A percentile compares a stretch with the other conserved stretches of the same genome.
phyloP scores from a whole-genome alignment of 2,888 invertebrate genomes.

The Parascotia fuliginaria region DNA sequence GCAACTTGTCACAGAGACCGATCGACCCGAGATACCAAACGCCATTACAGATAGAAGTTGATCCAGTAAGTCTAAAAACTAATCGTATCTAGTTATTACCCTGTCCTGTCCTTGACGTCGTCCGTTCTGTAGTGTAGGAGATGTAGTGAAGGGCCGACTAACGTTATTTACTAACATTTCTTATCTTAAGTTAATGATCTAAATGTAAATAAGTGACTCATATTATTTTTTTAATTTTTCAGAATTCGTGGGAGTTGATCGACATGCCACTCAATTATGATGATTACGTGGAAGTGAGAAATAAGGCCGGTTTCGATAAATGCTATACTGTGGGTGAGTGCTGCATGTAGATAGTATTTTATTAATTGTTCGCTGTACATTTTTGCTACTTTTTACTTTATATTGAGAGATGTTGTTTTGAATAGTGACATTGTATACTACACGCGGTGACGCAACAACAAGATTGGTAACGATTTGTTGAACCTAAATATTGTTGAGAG shows the following conservation, averaged over 20 bases:
- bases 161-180: slow-evolving; percentile 20
- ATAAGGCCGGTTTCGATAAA: slow-evolving; percentile 87
- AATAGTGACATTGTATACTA: too few species aligned
- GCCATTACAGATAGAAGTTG: slow-evolving; percentile 88
- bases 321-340: slow-evolving; percentile 81
- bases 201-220: slow-evolving; percentile 7
- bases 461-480: too few species aligned
- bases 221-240: slow-evolving; percentile 46
- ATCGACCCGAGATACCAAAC: slow-evolving; percentile 73
- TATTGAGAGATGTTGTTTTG: too few species aligned
- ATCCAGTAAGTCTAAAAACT: slow-evolving; percentile 86
- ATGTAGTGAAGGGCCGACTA: slow-evolving; percentile 28
- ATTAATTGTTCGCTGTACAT: slow-evolving; percentile 1
- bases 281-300: slow-evolving; percentile 79
- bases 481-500: too few species aligned
- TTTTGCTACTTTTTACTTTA: too few species aligned
- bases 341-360: slow-evolving; percentile 30
- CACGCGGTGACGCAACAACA: too few species aligned
- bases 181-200: slow-evolving; percentile 11
- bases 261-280: slow-evolving; percentile 70
- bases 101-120: slow-evolving; percentile 40
- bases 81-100: slow-evolving; percentile 41
- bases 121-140: slow-evolving; percentile 30
- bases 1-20: slow-evolving; percentile 65
- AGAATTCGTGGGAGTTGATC: slow-evolving; percentile 87